phyloP scores from a whole-genome alignment of 2,113 vertebrate species.

The Lophotis ruficrista region DNA sequence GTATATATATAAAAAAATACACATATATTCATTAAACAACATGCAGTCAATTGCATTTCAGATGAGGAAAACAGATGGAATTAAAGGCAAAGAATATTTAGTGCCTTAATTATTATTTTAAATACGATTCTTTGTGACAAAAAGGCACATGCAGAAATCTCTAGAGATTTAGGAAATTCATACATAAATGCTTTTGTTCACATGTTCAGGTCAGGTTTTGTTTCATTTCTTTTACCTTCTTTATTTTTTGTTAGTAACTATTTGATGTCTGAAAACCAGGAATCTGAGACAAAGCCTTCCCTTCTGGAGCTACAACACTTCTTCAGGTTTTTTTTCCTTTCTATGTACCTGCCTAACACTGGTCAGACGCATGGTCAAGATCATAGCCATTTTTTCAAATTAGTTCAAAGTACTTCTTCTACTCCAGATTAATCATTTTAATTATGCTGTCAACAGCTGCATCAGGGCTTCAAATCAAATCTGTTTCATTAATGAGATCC shows the following conservation, averaged over 20 bases:
- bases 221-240: background rate
- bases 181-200: background rate
- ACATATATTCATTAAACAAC: background rate
- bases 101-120: background rate
- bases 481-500: constrained; percentile 61
- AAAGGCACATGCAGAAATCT: background rate
- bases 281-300: constrained; percentile 1
- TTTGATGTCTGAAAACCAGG: background rate
- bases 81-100: background rate
- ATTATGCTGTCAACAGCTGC: constrained; percentile 73
- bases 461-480: constrained; percentile 71
- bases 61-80: background rate
- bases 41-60: background rate
- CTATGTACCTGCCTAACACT: background rate
- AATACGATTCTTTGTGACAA: background rate
- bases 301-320: background rate
- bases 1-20: background rate
- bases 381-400: constrained; percentile 58
- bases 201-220: background rate
- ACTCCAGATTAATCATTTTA: constrained; percentile 76
- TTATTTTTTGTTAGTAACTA: background rate
- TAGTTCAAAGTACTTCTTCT: constrained; percentile 61
- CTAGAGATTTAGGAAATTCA: background rate
- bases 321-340: background rate
- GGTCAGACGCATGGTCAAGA: constrained; percentile 30